Conservation (phyloP, 2,797 vertebrate species). For the Pseudochirops corinnae region DNA sequence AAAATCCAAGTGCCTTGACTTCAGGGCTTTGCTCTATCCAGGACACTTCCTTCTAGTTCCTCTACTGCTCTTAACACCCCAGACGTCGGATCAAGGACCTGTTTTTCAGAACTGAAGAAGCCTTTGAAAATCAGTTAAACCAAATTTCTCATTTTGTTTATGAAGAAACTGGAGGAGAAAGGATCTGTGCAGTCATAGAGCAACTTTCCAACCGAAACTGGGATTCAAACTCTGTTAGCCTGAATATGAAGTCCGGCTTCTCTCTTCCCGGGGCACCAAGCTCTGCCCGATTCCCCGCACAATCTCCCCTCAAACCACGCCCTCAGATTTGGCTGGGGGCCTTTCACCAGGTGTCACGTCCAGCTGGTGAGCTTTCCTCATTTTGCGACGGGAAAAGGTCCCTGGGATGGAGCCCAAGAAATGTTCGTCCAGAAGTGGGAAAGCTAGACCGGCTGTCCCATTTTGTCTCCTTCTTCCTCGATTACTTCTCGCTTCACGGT, state of each 20-base stretch:
- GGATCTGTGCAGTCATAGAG: not conserved
- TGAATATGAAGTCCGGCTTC: not conserved
- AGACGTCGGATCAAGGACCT: not conserved
- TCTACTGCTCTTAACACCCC: too few species aligned
- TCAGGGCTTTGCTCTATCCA: not conserved
- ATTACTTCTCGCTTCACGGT: not conserved
- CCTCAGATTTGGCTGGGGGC: not conserved
- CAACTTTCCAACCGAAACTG: not conserved
- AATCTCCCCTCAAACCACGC: not conserved
- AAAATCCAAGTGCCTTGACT: not conserved
- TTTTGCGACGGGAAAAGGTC: not conserved
- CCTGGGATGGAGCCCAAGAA: not conserved
- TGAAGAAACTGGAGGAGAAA: not conserved
- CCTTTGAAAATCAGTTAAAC: not conserved
- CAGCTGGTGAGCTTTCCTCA: not conserved
- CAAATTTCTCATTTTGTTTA: not conserved
- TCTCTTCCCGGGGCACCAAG: not conserved
- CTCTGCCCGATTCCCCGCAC: not conserved
- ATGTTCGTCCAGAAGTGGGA: too few species aligned
- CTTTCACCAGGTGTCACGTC: not conserved
- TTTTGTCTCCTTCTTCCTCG: not conserved
- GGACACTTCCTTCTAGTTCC: not conserved
- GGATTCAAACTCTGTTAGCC: not conserved
- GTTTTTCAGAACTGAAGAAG: not conserved
- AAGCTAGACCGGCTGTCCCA: not conserved